Base-by-base conservation (phyloP, 1,140 invertebrate species). In the Leguminivora glycinivorella region DNA sequence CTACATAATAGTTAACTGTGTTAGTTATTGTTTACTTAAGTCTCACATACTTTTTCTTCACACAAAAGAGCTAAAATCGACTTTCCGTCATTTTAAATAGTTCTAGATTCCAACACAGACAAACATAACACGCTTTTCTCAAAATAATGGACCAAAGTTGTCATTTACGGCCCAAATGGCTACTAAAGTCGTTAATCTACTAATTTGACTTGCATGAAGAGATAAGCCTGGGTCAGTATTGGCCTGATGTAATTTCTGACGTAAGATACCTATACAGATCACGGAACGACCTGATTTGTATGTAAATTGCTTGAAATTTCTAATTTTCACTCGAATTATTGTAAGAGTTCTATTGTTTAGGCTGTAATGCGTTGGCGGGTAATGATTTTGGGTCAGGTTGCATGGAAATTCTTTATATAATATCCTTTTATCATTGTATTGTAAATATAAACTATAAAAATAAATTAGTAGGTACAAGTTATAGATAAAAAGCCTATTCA, bases 281-380 rank as follows among this genome's bases (percentile, higher is more conserved):
- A n/a, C n/a, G 40, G 40, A 43, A 17, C 40, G 40, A 17, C 40
- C n/a, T 2, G 40, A 43, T 43, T 43, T 43, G 17, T 6, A 43
- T 43, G 40, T 43, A 43, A 4, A n/a, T n/a, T 43, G n/a, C 40
- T 43, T 6, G n/a, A n/a, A 43, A 43, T 43, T 43, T 43, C 40
- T 43, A 43, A 43, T 43, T 43, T 43, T 43, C 40, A 17, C n/a
- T 43, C 40, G 40, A 43, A 43, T 43, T 43, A 43, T 38, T 38
- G 34, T n/a, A 17, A 43, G 14, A 9, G n/a, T 43, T 43, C n/a
- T n/a, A 17, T 43, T 43, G 40, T 43, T 43, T 43, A 43, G 40
- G 40, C 14, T 17, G n/a, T 43, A 43, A 17, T 43, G 31, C 29
- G 9, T 31, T 31, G 9, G 31, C 12, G 31, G 12, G 9, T 34